Base-by-base conservation (phyloP, 1,140 invertebrate species). In the Alviniconcha marisindica region DNA sequence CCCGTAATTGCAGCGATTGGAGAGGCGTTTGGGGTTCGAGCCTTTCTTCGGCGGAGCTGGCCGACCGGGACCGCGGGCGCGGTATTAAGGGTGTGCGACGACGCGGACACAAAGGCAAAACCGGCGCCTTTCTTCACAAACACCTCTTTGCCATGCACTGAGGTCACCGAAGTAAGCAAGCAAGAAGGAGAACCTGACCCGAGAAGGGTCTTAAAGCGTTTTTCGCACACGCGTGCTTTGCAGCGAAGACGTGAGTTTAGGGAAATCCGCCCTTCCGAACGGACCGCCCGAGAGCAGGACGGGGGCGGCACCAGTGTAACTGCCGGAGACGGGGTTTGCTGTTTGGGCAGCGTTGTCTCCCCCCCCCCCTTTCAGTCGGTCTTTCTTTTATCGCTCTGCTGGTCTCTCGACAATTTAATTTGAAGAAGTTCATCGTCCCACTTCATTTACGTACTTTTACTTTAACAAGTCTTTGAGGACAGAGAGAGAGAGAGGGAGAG, bases 1-100 rank as follows among this genome's bases (percentile, higher is more conserved):
- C 44, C 36, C 73, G 73, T 44, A 76, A 76, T 76, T 38, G 40
- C 38, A n/a, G 1, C 40, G 73, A 76, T 44, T n/a, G 73, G 7
- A 18, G 44, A 48, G 42, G 73, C 18, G 73, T 76, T n/a, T 40
- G 0, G 7, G 73, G 18, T 40, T 42, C 40, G 36, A n/a, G 14
- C 7, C 21, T n/a, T 76, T 76, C 42, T 76, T 18, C 38, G 40
- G 42, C 21, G 24, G 14, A 44, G 40, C 24, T 24, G 4, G 73
- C 73, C 14, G 38, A 18, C 18, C 42, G n/a, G n/a, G n/a, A n/a
- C n/a, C n/a, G n/a, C n/a, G n/a, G n/a, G n/a, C n/a, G n/a, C n/a
- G n/a, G n/a, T n/a, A n/a, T n/a, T n/a, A 42, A 44, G 24, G 40
- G 14, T 44, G 73, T 40, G 38, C 21, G 40, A 44, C 38, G 42